Base-by-base conservation (phyloP, 2,113 vertebrate species). In the Cacatua alba region DNA sequence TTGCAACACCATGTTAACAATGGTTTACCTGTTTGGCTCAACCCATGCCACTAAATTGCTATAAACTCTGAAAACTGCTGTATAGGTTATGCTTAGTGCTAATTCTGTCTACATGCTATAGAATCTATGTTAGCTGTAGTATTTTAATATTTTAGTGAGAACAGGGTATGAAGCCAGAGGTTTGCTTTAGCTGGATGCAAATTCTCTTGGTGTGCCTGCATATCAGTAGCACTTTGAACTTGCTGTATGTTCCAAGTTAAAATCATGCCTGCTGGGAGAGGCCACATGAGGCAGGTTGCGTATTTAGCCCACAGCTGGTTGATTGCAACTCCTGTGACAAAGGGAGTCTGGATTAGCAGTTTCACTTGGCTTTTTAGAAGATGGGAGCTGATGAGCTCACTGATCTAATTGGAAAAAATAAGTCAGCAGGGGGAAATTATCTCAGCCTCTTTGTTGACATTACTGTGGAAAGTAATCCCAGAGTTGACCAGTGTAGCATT, bases 391-490 rank as follows among this genome's bases (percentile, higher is more conserved):
- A 88, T 93, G 92, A 95, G 77, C 87, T 94, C 82, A 79, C 82
- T 88, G 64, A 93, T 95, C 76, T 78, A 82, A 83, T 69, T 95
- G 96, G 96, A 93, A 97, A 95, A 97, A 94, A 16, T 95, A 95
- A 94, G 95, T 97, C 95, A 96, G 87, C 93, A 53, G 63, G 86
- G 86, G 69, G 76, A 93, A 95, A 95, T 97, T 93, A 95, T 93
- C 95, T 92, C 92, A 95, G 76, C 82, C 55, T 94, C 92, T 95
- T 86, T 96, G 95, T 95, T 96, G 94, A 95, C 94, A 87, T 93
- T 95, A 80, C 90, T 91, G 86, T 86, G 48, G 72, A 94, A 93
- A 90, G 90, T 82, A 86, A 55, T 86, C 48, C 31, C 48, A 33
- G 89, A 82, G 76, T 11, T 71, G 93, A 91, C 65, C 39, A 5